A percentile compares a stretch with the other conserved stretches of the same genome.
Conservation (phyloP, 2,888 invertebrate species). For the Drosophila subquinaria region DNA sequence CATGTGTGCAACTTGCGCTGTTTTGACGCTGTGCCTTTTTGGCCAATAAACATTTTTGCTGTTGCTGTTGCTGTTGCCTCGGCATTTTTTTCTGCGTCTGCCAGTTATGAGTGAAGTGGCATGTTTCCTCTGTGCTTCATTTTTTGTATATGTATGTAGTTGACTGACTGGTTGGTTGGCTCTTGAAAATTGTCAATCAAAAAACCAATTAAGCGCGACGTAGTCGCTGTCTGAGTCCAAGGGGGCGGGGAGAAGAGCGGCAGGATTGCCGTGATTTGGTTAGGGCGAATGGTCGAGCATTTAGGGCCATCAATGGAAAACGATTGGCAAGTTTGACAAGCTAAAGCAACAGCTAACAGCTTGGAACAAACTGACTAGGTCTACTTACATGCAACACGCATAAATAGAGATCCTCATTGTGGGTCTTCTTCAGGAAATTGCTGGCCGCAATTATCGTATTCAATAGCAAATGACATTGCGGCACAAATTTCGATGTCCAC, state of each 20-base stretch:
- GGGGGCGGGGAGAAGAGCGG: neutral
- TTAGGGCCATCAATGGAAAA: slow-evolving; percentile 47
- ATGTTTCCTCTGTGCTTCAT: slow-evolving; percentile 25
- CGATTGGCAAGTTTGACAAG: slow-evolving; percentile 35
- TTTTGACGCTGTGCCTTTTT: slow-evolving; percentile 41
- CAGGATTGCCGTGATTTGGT: slow-evolving; percentile 29
- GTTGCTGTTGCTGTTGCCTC: slow-evolving; percentile 41
- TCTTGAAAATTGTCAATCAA: slow-evolving; percentile 83
- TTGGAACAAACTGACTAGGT: slow-evolving; percentile 1
- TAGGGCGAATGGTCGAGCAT: slow-evolving; percentile 46
- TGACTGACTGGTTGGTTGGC: slow-evolving; percentile 27
- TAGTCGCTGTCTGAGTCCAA: slow-evolving; percentile 44
- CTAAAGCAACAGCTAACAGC: slow-evolving; percentile 14
- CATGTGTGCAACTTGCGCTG: slow-evolving; percentile 30
- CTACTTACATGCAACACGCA: slow-evolving; percentile 86
- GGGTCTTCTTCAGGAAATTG: slow-evolving; percentile 85
- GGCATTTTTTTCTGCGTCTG: slow-evolving; percentile 39
- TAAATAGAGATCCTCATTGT: slow-evolving; percentile 85
- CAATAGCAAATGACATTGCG: slow-evolving; percentile 87
- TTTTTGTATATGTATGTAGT: slow-evolving; percentile 18
- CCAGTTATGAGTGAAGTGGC: slow-evolving; percentile 63
- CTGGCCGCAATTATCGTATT: slow-evolving; percentile 88
- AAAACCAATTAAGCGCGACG: slow-evolving; percentile 80
- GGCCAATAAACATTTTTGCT: slow-evolving; percentile 66
- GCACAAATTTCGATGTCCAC: slow-evolving; percentile 89